Evolutionary conservation across 2,113 vertebrate genomes (phyloP), one percentile per base, ranked within the genome.

Genomic region (Scomber scombrus): DNA sequence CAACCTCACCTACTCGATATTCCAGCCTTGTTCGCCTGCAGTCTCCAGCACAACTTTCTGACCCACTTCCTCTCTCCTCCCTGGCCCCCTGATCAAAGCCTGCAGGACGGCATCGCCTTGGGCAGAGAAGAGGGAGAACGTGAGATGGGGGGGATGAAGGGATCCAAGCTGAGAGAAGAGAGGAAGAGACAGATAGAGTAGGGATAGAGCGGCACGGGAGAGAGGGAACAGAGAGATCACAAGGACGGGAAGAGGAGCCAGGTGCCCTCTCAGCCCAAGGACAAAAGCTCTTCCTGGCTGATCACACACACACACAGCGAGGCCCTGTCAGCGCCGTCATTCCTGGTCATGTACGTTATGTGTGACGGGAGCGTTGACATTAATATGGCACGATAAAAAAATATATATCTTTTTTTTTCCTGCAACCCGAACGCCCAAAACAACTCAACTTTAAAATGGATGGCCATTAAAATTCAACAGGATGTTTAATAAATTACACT

Each of bases 1-100:
- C 90, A 77, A 66, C 88, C 90, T 93, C 86, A 90, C 92, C 95
- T 96, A 95, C 94, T 96, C 95, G 94, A 95, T 95, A 95, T 96
- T 95, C 95, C 95, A 94, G 89, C 93, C 95, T 95, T 96, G 95
- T 96, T 94, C 94, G 94, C 89, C 93, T 96, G 95, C 95, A 95
- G 95, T 95, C 95, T 95, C 93, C 92, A 93, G 92, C 93, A 93
- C 93, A 95, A 95, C 94, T 95, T 96, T 95, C 92, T 94, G 95
- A 95, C 95, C 95, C 94, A 95, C 93, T 95, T 95, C 94, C 93
- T 92, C 93, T 94, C 93, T 93, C 94, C 93, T 93, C 94, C 91
- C 93, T 90, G 93, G 94, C 93, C 93, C 89, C 91, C 90, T 94
- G 95, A 95, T 95, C 94, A 95, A 95, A 95, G 94, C 94, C 91